Evolutionary conservation across 2,888 invertebrate species (phyloP).

Genomic region (Onchidella celtica): DNA sequence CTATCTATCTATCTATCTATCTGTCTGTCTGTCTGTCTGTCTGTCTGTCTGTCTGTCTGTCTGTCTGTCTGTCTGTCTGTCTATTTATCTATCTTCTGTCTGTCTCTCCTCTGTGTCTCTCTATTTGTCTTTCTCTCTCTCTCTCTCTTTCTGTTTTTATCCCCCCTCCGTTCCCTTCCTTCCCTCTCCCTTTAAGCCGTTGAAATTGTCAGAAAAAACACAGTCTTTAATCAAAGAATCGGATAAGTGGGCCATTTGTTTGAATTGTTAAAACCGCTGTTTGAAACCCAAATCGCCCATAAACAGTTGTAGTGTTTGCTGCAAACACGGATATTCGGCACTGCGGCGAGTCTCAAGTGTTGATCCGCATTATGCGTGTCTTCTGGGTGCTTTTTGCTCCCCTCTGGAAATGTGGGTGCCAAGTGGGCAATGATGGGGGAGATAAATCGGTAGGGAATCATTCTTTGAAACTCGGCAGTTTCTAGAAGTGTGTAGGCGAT

Average conservation of each 20-base stretch:
- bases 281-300: constrained; percentile 27
- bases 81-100: no score
- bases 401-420: background rate
- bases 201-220: background rate
- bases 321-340: background rate
- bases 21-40: background rate
- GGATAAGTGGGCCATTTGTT: no score
- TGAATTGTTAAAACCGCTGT: background rate
- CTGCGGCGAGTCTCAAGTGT: background rate
- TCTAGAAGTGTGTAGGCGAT: no score
- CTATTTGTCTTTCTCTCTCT: no score
- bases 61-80: background rate
- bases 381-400: background rate
- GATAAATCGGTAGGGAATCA: no score
- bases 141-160: no score
- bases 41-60: background rate
- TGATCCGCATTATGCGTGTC: background rate
- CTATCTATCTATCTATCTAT: no score
- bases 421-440: background rate
- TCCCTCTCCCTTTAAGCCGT: background rate
- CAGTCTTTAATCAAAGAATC: no score
- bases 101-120: no score
- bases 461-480: no score
- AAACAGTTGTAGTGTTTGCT: constrained; percentile 9
- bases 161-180: no score